phyloP scores from a whole-genome alignment of 2,113 vertebrate species.

The Megaceryle maxima region DNA sequence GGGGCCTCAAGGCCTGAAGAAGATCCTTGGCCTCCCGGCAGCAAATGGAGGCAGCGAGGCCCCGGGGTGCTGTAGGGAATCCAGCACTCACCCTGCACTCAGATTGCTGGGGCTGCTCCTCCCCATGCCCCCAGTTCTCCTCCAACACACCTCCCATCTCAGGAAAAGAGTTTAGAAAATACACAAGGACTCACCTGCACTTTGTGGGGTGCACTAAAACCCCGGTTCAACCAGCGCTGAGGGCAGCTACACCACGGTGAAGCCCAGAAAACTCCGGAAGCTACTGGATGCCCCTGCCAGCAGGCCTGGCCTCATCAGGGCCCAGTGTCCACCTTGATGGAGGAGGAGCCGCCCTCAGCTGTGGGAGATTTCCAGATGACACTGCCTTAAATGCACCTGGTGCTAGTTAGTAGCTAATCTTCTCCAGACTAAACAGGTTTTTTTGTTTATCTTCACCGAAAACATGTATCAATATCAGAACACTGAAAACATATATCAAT shows the following conservation, averaged over 20 bases:
- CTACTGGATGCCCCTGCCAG: rapidly evolving
- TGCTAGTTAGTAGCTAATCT: not conserved
- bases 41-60: rapidly evolving
- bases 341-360: not conserved
- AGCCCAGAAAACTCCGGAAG: rapidly evolving
- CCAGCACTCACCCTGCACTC: rapidly evolving
- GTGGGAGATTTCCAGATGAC: not conserved
- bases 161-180: not conserved
- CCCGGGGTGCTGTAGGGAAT: rapidly evolving
- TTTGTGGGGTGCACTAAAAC: rapidly evolving
- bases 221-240: rapidly evolving
- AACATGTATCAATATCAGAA: not conserved
- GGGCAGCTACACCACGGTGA: rapidly evolving
- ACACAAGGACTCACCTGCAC: rapidly evolving
- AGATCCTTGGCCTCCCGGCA: not conserved
- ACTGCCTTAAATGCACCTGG: not conserved
- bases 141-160: too few species aligned
- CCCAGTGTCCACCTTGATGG: rapidly evolving
- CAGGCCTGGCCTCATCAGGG: not conserved
- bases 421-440: not conserved
- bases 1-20: rapidly evolving
- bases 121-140: too few species aligned
- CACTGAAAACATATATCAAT: not conserved
- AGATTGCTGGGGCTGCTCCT: rapidly evolving
- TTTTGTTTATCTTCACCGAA: not conserved